Evolutionary conservation across 2,888 invertebrate genomes (phyloP).

Genomic region (Cataglyphis albicans): DNA sequence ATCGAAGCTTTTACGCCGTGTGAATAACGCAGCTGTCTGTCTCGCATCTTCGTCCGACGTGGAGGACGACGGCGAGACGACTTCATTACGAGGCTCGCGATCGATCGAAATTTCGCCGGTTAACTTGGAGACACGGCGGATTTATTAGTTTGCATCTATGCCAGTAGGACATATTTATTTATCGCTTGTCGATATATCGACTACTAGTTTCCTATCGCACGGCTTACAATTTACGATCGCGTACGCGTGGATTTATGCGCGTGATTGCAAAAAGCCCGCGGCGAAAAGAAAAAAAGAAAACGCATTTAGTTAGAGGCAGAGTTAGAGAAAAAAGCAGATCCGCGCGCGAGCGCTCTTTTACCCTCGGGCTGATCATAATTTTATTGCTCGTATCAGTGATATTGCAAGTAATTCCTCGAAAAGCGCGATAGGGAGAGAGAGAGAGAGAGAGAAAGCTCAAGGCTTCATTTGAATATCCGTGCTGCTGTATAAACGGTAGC

Average conservation of each 20-base stretch:
- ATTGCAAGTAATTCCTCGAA: constrained; percentile 50
- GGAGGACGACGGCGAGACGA: constrained; percentile 7
- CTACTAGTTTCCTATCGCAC: constrained; percentile 43
- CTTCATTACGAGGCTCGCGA: constrained; percentile 49
- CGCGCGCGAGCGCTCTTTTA: constrained; percentile 21
- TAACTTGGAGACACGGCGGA: constrained; percentile 54
- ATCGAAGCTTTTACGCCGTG: constrained; percentile 53
- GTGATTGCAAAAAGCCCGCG: constrained; percentile 44
- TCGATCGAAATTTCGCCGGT: constrained; percentile 49
- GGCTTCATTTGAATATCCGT: constrained; percentile 49
- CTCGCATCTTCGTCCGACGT: constrained; percentile 43
- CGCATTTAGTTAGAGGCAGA: constrained; percentile 38
- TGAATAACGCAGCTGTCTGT: constrained; percentile 54
- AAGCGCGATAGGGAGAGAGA: constrained; percentile 22
- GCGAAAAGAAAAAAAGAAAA: constrained; percentile 24
- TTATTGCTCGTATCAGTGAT: constrained; percentile 55
- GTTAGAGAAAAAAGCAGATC: constrained; percentile 1
- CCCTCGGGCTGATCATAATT: constrained; percentile 35
- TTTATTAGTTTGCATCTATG: constrained; percentile 57
- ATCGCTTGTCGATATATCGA: constrained; percentile 52
- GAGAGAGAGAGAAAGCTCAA: neutral
- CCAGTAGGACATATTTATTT: constrained; percentile 56
- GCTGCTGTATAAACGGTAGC: constrained; percentile 15
- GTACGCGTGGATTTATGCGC: constrained; percentile 53
- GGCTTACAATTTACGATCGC: constrained; percentile 50